Base-by-base conservation (phyloP, 64 coral and sea anemone genomes). In the Stichodactyla helianthus region DNA sequence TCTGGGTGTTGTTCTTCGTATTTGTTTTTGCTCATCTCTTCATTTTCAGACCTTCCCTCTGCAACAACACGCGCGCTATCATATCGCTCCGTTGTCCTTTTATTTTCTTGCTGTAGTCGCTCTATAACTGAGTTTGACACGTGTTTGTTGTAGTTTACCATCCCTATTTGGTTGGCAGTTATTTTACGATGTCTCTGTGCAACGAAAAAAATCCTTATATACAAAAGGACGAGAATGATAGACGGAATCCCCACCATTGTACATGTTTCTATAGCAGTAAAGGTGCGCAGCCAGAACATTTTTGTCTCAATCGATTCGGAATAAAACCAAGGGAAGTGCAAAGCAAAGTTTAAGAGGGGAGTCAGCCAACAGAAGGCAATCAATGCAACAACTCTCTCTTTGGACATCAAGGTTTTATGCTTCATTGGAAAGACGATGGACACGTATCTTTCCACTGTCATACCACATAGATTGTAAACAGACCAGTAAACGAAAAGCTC, bases 401-500 rank as follows among this genome's bases (percentile, higher is more conserved):
- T 86, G 50, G 84, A 70, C 88, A 89, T 82, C 6, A 86, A 65
- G 5, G 79, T 86, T 17, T 55, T 51, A 53, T 59, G 82, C 86
- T 71, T 65, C 54, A 91, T 62, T 23, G 89, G 92, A 17, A 44
- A 86, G 5, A 80, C 53, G 10, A 86, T 89, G 1, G 68, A 63
- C 14, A 59, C 51, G 6, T 81, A 71, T 51, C 88, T 50, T 62
- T 93, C 88, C 8, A 50, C 60, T 50, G 88, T 57, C 31, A 93
- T 53, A 1, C 57, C 79, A 82, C 82, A 93, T 6, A 86, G 71
- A 55, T 89, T 89, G 23, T n/a, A 64, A 1, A 93, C 78, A 26
- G 92, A 93, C 25, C 59, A 85, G 77, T 82, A 89, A 9, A 93
- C 25, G 6, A 89, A 59, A n/a, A 76, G 80, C 27, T 87, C 79